Percentiles rank a stretch among this genome's conserved stretches.
Conservation (phyloP, 2,888 invertebrate genomes). For the Thecophora atra region DNA sequence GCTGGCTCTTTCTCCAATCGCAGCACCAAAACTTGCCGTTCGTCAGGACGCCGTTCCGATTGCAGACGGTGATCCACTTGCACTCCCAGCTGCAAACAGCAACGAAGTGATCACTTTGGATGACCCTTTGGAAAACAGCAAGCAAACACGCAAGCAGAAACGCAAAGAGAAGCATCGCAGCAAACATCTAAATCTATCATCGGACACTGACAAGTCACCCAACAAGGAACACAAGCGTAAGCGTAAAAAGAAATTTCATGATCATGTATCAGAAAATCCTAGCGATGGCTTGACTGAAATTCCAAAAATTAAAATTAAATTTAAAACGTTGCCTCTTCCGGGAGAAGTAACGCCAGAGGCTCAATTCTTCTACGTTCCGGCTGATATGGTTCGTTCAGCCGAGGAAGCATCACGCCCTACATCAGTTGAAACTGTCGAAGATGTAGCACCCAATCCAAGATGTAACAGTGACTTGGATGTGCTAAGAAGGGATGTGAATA, state of each 20-base stretch:
- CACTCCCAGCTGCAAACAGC: conserved; percentile 43
- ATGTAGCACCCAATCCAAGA: conserved; percentile 25
- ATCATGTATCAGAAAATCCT: conserved; percentile 69
- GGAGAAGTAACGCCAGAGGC: conserved; percentile 80
- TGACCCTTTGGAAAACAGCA: conserved; percentile 51
- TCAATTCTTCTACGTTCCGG: conserved; percentile 81
- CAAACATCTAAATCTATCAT: conserved; percentile 68
- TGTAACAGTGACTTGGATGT: background rate
- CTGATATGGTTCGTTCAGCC: conserved; percentile 67
- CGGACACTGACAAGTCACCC: conserved; percentile 70
- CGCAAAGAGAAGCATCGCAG: conserved; percentile 81
- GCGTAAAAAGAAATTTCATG: conserved; percentile 79
- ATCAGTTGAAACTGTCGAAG: conserved; percentile 64
- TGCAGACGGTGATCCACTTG: conserved; percentile 44
- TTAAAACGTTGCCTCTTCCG: conserved; percentile 63
- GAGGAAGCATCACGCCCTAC: conserved; percentile 64
- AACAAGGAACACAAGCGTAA: conserved; percentile 83
- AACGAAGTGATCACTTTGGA: conserved; percentile 43
- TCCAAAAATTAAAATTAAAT: conserved; percentile 82
- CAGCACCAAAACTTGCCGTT: conserved; percentile 41
- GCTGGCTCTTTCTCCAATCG: conserved; percentile 40
- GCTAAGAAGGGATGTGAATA: conserved; percentile 5
- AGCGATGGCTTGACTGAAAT: conserved; percentile 64
- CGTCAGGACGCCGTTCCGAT: conserved; percentile 31
- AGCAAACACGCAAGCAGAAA: conserved; percentile 71